Percentiles rank a stretch among this genome's conserved stretches.
These are phyloP conservation scores for Drosophila bocqueti DNA, from an alignment of 1,140 invertebrate species.

Conservation along the genomic window DNA sequence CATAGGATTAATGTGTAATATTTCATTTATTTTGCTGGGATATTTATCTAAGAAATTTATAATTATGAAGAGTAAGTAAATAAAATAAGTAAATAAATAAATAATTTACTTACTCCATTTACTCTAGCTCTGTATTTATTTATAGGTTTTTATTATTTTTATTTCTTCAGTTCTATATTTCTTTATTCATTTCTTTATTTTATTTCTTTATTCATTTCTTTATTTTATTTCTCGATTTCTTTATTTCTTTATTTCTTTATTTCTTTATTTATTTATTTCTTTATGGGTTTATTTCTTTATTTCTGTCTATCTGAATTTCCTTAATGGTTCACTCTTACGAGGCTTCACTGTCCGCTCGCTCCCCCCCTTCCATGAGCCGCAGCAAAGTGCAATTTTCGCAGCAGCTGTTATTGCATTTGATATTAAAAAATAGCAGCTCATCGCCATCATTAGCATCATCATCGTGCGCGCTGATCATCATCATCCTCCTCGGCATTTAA, in stretches of 20 bases:
- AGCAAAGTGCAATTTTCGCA: slow-evolving; percentile 49
- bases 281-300: not conserved
- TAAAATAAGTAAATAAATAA: too few species aligned
- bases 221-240: not conserved
- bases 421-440: slow-evolving; percentile 39
- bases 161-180: not conserved
- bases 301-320: not conserved
- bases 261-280: not conserved
- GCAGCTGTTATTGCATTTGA: slow-evolving; percentile 48
- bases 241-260: not conserved
- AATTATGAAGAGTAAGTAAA: too few species aligned
- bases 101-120: too few species aligned
- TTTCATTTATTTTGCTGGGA: too few species aligned
- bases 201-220: not conserved
- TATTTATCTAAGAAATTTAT: too few species aligned
- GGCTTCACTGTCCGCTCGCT: not conserved
- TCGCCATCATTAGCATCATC: slow-evolving; percentile 35
- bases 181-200: not conserved
- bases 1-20: too few species aligned
- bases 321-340: not conserved
- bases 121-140: not conserved
- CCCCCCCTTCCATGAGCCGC: slow-evolving; percentile 5
- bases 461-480: slow-evolving; percentile 2
- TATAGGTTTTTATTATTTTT: too few species aligned
- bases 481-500: slow-evolving; percentile 44